A percentile compares a stretch with the other conserved stretches of the same genome.
phyloP scores from a whole-genome alignment of 2,888 invertebrate species.

The Acanthosepion esculentum region DNA sequence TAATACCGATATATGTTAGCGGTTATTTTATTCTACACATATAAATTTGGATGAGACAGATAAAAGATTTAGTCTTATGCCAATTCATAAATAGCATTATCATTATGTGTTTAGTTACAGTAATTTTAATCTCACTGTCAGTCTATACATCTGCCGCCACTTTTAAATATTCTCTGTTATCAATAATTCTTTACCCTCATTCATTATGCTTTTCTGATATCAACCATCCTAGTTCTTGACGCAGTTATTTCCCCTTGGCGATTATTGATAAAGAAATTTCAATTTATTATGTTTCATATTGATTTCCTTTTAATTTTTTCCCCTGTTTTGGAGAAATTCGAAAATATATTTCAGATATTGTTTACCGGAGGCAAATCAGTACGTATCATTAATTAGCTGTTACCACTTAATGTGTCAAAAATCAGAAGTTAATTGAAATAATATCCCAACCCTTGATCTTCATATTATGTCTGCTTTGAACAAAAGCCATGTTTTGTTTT shows the following conservation, averaged over 20 bases:
- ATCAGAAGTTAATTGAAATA: background rate
- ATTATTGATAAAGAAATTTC: background rate
- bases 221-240: background rate
- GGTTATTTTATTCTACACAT: too few relatives aligned
- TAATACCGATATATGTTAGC: too few relatives aligned
- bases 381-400: background rate
- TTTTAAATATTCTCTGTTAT: too few relatives aligned
- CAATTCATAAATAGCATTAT: too few relatives aligned
- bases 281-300: background rate
- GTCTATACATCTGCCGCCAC: too few relatives aligned
- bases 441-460: background rate
- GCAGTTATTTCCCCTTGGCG: background rate
- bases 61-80: too few relatives aligned
- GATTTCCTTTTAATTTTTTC: background rate
- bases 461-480: background rate
- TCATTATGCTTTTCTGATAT: background rate
- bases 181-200: too few relatives aligned
- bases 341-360: background rate
- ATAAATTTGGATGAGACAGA: too few relatives aligned
- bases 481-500: background rate
- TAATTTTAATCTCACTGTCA: too few relatives aligned
- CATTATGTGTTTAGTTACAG: too few relatives aligned
- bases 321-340: background rate
- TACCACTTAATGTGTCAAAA: conserved; percentile 11
- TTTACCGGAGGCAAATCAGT: background rate